Evolutionary conservation across 2,888 invertebrate genomes (phyloP).

Genomic region (Lasioglossum vierecki): DNA sequence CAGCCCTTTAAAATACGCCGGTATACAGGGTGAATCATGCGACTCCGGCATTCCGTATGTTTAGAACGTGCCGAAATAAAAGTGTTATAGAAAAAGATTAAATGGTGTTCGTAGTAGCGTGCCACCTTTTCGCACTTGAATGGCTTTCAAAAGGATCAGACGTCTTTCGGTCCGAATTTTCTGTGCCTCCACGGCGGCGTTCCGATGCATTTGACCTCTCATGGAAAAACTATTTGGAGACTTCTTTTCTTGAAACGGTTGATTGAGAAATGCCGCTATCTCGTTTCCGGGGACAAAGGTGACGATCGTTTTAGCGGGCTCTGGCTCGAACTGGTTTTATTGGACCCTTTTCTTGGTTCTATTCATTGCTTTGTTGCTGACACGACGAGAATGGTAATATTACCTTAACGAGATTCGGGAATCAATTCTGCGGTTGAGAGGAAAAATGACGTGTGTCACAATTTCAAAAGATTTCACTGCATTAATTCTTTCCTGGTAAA

Average conservation of each 20-base stretch:
- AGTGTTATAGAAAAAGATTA: conserved; percentile 2
- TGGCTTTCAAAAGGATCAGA: not conserved
- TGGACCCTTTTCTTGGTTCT: not conserved
- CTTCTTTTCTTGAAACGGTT: not conserved
- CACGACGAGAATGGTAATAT: too few species aligned
- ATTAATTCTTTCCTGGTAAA: too few species aligned
- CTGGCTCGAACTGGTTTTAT: not conserved
- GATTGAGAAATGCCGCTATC: conserved; percentile 1
- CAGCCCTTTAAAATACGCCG: not conserved
- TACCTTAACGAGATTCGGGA: too few species aligned
- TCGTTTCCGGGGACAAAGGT: not conserved
- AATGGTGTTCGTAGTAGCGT: not conserved
- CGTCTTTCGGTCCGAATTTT: not conserved
- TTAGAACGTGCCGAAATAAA: not conserved
- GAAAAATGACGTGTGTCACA: too few species aligned
- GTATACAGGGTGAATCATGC: not conserved
- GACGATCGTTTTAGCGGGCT: not conserved
- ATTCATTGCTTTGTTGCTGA: not conserved
- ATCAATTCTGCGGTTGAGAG: too few species aligned
- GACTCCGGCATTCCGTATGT: not conserved
- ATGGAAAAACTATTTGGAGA: not conserved
- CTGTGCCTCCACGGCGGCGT: not conserved
- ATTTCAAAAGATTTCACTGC: too few species aligned
- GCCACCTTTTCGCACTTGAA: not conserved
- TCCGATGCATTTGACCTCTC: not conserved